Base-by-base conservation (phyloP, 1,140 invertebrate genomes). In the Solenopsis invicta region DNA sequence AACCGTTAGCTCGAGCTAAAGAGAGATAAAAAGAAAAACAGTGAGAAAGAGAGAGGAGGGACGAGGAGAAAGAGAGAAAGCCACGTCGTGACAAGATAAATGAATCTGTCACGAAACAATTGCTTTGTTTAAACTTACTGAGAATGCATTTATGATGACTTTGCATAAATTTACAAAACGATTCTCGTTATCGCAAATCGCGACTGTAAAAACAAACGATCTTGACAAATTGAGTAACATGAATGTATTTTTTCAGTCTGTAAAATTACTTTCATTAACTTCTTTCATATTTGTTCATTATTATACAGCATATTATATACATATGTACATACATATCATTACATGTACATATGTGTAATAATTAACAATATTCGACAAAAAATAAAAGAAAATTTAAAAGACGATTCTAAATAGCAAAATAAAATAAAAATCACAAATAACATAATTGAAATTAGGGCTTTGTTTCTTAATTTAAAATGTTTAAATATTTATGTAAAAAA, bases 61-160 rank as follows among this genome's bases (percentile, higher is more conserved):
- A 48, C 9, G 56, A 13, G 10, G 54, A 59, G 54, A 37, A 34
- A 18, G 59, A 29, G 59, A 75, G 54, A 75, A 59, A 61, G 72
- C 41, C 34, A 24, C 2, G 50, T n/a, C 54, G 37, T 21, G 72
- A 59, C n/a, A 24, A 21, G 34, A 48, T 59, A 37, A 75, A n/a
- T 48, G 54, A 75, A 61, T 75, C 18, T 13, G 4, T 29, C 4
- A 61, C 37, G n/a, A 75, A 45, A 41, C 54, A 61, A 61, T 61
- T 45, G 72, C 34, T 75, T 61, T 75, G 72, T 75, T 75, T 59
- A 37, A 61, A 75, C n/a, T 56, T 75, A 41, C 12, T 18, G 13
- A 54, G 52, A 21, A 41, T 37, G 37, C 54, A 21, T 72, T 52
- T 18, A 29, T 13, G 34, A 75, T 75, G 72, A 75, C 37, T n/a